These are phyloP conservation scores for Apolygus lucorum DNA, from an alignment of 1,140 invertebrate species.

Conservation along the genomic window DNA sequence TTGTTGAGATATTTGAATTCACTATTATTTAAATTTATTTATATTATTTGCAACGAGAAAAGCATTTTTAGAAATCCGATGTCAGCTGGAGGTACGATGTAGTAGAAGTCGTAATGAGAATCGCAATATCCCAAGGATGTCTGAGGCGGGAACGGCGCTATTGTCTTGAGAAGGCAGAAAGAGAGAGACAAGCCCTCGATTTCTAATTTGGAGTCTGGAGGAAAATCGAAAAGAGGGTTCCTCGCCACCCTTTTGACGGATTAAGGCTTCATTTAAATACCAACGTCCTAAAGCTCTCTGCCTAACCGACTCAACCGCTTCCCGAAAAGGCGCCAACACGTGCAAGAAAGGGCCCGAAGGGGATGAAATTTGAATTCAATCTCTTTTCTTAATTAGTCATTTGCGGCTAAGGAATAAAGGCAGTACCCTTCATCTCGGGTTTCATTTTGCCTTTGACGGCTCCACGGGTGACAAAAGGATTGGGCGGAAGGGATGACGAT, in stretches of 20 bases:
- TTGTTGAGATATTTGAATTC: too few species aligned
- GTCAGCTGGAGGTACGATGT: too few species aligned
- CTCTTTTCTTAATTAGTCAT: conserved; percentile 29
- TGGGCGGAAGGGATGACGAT: conserved; percentile 6
- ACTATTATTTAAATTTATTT: too few species aligned
- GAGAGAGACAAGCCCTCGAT: neutral
- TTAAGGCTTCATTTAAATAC: conserved; percentile 28
- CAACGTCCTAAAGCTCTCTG: conserved; percentile 6
- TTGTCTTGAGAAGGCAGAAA: neutral
- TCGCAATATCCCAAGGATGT: neutral
- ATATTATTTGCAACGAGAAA: too few species aligned
- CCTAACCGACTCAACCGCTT: too few species aligned
- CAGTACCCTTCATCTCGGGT: conserved; percentile 13
- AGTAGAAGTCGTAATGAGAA: too few species aligned
- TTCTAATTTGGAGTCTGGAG: conserved; percentile 7
- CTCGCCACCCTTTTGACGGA: conserved; percentile 24
- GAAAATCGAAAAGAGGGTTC: neutral
- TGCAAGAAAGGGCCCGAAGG: conserved; percentile 13
- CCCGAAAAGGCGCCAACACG: conserved; percentile 19
- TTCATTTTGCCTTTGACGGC: conserved; percentile 7
- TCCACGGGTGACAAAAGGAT: neutral
- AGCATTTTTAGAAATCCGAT: too few species aligned
- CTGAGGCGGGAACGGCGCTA: neutral
- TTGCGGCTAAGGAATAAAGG: conserved; percentile 13
- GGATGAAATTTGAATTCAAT: conserved; percentile 26